Base-by-base conservation (phyloP, 2,113 vertebrate species). In the Ctenomys sociabilis region DNA sequence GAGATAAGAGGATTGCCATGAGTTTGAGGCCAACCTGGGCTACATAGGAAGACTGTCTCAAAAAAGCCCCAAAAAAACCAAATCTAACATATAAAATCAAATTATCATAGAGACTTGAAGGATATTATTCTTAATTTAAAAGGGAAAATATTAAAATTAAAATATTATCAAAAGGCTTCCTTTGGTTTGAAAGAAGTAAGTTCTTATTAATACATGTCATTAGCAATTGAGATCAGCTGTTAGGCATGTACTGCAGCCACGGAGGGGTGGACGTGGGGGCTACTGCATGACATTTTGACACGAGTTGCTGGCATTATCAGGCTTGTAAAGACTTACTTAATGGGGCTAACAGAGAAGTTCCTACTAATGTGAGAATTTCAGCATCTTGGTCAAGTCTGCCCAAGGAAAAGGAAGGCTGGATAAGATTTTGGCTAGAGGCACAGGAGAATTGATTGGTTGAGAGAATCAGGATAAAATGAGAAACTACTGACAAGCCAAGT, bases 31-130 rank as follows among this genome's bases (percentile, higher is more conserved):
- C 40, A 77, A 4, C 73, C 73, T 77, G 40, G 40, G 24, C 73
- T 45, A 16, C 5, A 16, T 45, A 77, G 73, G 40, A 30, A 77
- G 73, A 77, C 12, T 45, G 19, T 28, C 73, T 28, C 40, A 24
- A 40, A 75, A 43, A n/a, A 43, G n/a, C n/a, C n/a, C 4, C 22
- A 40, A n/a, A 37, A 37, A 72, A 45, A 26, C 24, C 5, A 45
- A 32, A 32, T 86, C 66, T 59, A 94, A 3, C 57, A 32, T 63
- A 45, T 57, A 87, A 91, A 95, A 94, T 88, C 66, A 93, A 84
- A 37, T 66, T 93, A 43, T 75, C 75, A 87, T 70, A 82, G 91
- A 90, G 32, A 75, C 7, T 77, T 70, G 72, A 84, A 93, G 21
- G 61, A n/a, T 95, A 3, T 66, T 49, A 40, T 73, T 83, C 52